Percentiles rank a stretch among this genome's conserved stretches.
These are phyloP conservation scores for Asbolus verrucosus DNA, from an alignment of 1,140 invertebrate species.

Conservation along the genomic window DNA sequence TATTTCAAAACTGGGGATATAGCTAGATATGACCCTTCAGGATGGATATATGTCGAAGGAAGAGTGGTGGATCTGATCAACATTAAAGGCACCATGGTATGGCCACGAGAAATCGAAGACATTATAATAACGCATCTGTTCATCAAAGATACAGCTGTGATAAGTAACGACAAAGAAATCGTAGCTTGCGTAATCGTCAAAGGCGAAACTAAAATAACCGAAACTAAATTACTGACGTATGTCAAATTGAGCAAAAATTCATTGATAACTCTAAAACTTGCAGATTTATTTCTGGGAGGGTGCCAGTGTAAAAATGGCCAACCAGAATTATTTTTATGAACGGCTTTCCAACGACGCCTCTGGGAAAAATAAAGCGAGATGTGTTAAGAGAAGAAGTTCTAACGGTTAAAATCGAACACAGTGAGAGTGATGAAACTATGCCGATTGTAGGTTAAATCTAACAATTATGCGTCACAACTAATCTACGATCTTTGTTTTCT, in stretches of 20 bases:
- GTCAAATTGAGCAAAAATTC: no score
- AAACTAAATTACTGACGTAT: slow-evolving; percentile 47
- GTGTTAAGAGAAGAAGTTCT: slow-evolving; percentile 48
- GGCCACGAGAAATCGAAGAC: slow-evolving; percentile 72
- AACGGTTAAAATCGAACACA: slow-evolving; percentile 51
- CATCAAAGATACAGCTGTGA: slow-evolving; percentile 76
- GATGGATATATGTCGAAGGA: slow-evolving; percentile 75
- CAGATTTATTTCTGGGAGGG: slow-evolving; percentile 42
- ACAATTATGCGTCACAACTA: no score
- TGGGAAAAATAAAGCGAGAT: slow-evolving; percentile 50
- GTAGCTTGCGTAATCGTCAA: slow-evolving; percentile 62
- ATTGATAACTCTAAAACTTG: no score
- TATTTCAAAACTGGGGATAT: slow-evolving; percentile 79
- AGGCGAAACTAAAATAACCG: slow-evolving; percentile 28
- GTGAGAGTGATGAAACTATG: slow-evolving; percentile 19
- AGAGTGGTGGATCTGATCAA: slow-evolving; percentile 74
- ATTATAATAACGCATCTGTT: slow-evolving; percentile 73
- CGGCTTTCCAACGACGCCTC: slow-evolving; percentile 50
- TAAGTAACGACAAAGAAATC: slow-evolving; percentile 72
- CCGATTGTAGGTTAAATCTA: not conserved
- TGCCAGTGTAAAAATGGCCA: slow-evolving; percentile 17
- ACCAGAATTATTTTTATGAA: slow-evolving; percentile 47
- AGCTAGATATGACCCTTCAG: slow-evolving; percentile 74
- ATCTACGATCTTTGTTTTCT: no score
- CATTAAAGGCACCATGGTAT: slow-evolving; percentile 58